These are phyloP conservation scores for Piaya cayana DNA, from an alignment of 2,113 vertebrate species.

Conservation along the genomic window DNA sequence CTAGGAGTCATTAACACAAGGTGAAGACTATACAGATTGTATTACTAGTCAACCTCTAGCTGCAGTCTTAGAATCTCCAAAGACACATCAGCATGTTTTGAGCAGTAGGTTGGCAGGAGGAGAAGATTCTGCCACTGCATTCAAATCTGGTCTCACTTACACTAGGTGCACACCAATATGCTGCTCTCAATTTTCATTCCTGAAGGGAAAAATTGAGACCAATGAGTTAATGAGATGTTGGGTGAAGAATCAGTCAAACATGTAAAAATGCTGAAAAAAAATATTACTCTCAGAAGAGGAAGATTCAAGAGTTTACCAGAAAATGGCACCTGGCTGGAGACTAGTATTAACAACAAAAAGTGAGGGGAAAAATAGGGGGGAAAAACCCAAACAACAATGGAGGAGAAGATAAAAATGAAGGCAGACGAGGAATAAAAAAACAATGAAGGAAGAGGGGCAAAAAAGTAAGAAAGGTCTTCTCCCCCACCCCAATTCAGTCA, in stretches of 20 bases:
- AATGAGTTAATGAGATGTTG: constrained; percentile 21
- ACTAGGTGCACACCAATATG: background rate
- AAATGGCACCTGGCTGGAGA: background rate
- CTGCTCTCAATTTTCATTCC: constrained; percentile 25
- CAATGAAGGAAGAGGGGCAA: no score
- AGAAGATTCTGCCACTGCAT: constrained; percentile 3
- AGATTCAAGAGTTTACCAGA: constrained; percentile 15
- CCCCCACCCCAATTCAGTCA: background rate
- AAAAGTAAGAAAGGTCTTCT: background rate
- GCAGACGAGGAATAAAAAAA: no score
- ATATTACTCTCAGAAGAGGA: background rate
- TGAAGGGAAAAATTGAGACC: constrained; percentile 11
- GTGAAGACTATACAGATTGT: background rate
- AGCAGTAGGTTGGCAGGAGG: background rate
- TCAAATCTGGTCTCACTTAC: background rate
- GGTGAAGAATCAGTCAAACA: constrained; percentile 45
- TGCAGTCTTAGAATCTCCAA: background rate
- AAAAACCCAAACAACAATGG: no score
- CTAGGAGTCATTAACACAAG: background rate
- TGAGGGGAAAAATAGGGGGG: no score
- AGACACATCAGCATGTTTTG: background rate
- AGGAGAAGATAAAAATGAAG: no score
- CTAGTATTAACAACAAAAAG: background rate
- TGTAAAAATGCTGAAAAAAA: constrained; percentile 22
- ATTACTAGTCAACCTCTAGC: background rate